These are phyloP conservation scores for Metellina segmentata DNA, from an alignment of 2,888 invertebrate species.

Conservation along the genomic window DNA sequence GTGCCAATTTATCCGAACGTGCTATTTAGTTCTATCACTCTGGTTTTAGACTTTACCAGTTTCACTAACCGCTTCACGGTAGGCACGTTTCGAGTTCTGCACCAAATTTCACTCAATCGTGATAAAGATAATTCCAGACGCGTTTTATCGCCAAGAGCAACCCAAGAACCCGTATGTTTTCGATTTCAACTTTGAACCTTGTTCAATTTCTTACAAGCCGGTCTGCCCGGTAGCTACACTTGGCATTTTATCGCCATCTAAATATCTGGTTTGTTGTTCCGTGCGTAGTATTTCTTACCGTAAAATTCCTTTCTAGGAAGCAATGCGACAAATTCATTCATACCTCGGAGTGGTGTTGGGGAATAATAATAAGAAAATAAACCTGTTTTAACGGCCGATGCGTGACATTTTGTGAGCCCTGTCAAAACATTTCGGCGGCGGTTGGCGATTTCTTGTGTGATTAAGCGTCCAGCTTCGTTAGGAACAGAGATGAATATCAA, in stretches of 20 bases:
- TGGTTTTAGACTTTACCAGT: no score
- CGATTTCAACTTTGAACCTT: conserved; percentile 29
- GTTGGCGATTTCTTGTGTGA: neutral
- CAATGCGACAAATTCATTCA: neutral
- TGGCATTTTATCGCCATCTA: neutral
- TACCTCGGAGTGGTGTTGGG: neutral
- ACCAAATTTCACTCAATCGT: no score
- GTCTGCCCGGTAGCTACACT: conserved; percentile 2
- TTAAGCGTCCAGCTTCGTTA: no score
- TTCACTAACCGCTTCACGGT: no score
- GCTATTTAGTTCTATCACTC: neutral
- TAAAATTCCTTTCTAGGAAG: neutral
- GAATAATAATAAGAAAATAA: neutral
- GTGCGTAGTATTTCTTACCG: neutral
- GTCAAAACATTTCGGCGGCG: neutral
- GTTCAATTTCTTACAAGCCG: neutral
- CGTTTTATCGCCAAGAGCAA: conserved; percentile 8
- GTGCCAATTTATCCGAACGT: neutral
- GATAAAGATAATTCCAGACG: no score
- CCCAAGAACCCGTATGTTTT: conserved; percentile 1
- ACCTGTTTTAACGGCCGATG: neutral
- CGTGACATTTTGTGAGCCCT: neutral
- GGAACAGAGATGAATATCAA: no score
- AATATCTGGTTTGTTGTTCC: neutral
- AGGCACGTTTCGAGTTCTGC: no score